phyloP scores from a whole-genome alignment of 1,140 invertebrate genomes.

The Drosophila yakuba region DNA sequence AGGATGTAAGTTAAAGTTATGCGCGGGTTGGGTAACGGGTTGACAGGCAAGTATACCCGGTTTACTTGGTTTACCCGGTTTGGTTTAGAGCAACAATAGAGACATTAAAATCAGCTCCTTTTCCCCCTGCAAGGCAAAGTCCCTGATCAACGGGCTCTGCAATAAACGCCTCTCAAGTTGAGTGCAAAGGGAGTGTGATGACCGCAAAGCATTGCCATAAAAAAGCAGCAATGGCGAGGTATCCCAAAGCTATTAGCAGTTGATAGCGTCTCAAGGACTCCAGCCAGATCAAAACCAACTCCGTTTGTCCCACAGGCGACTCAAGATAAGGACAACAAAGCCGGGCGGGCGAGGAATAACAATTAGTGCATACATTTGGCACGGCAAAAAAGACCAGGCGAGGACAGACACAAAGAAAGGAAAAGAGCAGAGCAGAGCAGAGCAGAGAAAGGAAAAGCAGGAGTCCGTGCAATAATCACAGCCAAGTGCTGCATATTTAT shows the following conservation, averaged over 20 bases:
- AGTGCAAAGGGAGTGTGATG: constrained; percentile 6
- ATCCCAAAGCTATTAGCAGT: constrained; percentile 63
- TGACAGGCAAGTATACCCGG: too few relatives aligned
- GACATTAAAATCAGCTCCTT: too few relatives aligned
- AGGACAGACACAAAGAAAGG: constrained; percentile 5
- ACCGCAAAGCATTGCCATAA: constrained; percentile 20
- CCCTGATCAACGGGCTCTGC: too few relatives aligned
- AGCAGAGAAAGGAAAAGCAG: constrained; percentile 16
- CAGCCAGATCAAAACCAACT: not conserved
- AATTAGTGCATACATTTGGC: constrained; percentile 74
- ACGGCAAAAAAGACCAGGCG: not conserved
- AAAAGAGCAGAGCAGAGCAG: constrained; percentile 4
- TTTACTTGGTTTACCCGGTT: too few relatives aligned
- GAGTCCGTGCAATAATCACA: constrained; percentile 76
- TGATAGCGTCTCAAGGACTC: constrained; percentile 56
- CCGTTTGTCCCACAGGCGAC: not conserved
- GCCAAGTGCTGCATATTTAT: constrained; percentile 81
- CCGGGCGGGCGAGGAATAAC: constrained; percentile 60
- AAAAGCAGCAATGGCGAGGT: constrained; percentile 14
- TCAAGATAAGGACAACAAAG: constrained; percentile 31
- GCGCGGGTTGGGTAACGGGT: not conserved
- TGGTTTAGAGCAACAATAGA: too few relatives aligned
- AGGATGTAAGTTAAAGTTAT: not conserved
- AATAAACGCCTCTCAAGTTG: not conserved
- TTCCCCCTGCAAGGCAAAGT: not conserved